Percentiles rank a stretch among this genome's conserved stretches.
These are phyloP conservation scores for Dorcus parallelipipedus DNA, from an alignment of 2,888 invertebrate species.

Conservation along the genomic window DNA sequence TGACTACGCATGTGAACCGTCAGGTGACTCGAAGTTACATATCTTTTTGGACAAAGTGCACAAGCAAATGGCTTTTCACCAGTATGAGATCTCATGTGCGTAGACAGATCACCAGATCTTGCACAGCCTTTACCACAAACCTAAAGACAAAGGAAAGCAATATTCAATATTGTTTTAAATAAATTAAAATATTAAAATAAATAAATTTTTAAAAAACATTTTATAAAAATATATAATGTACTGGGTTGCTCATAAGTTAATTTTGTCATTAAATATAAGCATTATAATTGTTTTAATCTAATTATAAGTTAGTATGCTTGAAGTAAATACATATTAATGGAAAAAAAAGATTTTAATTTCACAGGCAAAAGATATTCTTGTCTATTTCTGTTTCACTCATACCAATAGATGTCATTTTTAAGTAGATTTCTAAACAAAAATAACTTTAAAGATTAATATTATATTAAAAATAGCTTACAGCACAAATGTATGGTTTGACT, in stretches of 20 bases:
- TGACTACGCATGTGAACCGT: constrained; percentile 39
- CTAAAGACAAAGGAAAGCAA: constrained; percentile 21
- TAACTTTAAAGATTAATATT: not conserved
- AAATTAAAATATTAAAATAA: not conserved
- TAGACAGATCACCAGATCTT: constrained; percentile 37
- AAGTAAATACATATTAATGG: too few relatives aligned
- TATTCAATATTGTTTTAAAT: not conserved
- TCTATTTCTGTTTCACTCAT: too few relatives aligned
- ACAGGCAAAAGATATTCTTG: too few relatives aligned
- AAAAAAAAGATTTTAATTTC: too few relatives aligned
- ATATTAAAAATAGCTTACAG: constrained; percentile 24
- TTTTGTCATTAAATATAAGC: too few relatives aligned
- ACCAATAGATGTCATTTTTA: too few relatives aligned
- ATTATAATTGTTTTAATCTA: too few relatives aligned
- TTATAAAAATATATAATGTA: too few relatives aligned
- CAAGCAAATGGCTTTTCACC: constrained; percentile 41
- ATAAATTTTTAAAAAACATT: not conserved
- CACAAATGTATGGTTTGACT: constrained; percentile 40
- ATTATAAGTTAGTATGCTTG: too few relatives aligned
- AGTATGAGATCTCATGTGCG: constrained; percentile 39
- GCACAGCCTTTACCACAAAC: constrained; percentile 40
- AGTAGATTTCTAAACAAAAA: not conserved
- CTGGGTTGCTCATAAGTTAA: too few relatives aligned
- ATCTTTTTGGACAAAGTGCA: constrained; percentile 33
- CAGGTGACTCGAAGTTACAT: constrained; percentile 39